phyloP scores from a whole-genome alignment of 2,888 invertebrate species.

The Dugesia japonica region DNA sequence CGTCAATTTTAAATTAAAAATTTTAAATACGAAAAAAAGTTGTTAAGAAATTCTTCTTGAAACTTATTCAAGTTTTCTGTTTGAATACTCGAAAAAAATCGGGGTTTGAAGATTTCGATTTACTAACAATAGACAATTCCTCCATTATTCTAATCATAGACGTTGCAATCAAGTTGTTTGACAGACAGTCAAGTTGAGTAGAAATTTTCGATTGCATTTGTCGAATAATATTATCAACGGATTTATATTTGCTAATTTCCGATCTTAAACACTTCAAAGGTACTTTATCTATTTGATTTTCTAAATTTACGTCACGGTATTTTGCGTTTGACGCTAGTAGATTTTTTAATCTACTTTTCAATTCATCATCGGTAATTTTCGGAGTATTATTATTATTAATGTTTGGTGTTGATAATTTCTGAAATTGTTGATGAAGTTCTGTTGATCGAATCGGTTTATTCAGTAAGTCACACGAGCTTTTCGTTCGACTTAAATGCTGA shows the following conservation, averaged over 20 bases:
- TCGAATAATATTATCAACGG: not conserved
- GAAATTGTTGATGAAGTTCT: not conserved
- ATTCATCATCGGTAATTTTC: not conserved
- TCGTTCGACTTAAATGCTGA: not conserved
- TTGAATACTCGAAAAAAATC: constrained; percentile 11
- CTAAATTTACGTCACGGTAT: not conserved
- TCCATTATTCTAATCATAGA: not conserved
- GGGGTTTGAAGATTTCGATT: not conserved
- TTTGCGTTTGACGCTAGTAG: not conserved
- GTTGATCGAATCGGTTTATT: not conserved
- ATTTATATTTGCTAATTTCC: not conserved
- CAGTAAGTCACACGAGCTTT: not conserved
- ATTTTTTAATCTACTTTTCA: not conserved
- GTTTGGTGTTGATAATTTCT: no score
- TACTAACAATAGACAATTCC: not conserved
- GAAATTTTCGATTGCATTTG: not conserved
- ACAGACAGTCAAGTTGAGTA: constrained; percentile 5
- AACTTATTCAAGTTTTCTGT: constrained; percentile 1
- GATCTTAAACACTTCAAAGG: not conserved
- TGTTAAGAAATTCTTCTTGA: not conserved
- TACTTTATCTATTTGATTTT: not conserved
- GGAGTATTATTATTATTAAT: not conserved
- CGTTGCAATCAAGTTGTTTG: not conserved
- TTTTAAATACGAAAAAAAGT: not conserved
- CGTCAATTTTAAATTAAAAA: not conserved